Conservation (phyloP, 2,113 vertebrate genomes). For the Pomatostomus ruficeps region DNA sequence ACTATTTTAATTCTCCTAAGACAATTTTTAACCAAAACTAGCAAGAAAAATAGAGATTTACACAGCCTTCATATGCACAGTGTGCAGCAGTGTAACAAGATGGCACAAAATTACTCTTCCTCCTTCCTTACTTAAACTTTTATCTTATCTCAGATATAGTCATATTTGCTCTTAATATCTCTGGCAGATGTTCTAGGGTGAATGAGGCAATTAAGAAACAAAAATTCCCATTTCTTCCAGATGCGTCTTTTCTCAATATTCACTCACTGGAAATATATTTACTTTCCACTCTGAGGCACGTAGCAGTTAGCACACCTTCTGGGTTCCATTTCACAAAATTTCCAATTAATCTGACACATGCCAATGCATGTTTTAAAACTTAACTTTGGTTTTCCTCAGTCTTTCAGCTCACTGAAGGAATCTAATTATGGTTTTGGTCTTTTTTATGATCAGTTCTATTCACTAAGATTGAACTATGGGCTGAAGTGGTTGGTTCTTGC, state of each 20-base stretch:
- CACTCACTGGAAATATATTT: constrained; percentile 63
- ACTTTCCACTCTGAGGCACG: constrained; percentile 36
- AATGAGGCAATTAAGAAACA: constrained; percentile 68
- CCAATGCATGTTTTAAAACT: neutral
- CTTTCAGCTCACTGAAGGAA: neutral
- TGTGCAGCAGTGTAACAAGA: neutral
- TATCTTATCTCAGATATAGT: constrained; percentile 27
- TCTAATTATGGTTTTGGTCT: neutral
- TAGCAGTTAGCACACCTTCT: constrained; percentile 56
- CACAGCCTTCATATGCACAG: neutral
- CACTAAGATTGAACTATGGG: neutral
- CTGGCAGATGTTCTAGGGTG: constrained; percentile 69
- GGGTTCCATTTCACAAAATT: constrained; percentile 46
- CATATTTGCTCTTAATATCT: constrained; percentile 54
- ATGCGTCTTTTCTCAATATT: constrained; percentile 72
- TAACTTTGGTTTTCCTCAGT: neutral
- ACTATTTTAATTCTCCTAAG: neutral
- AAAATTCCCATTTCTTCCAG: constrained; percentile 66
- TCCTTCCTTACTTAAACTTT: constrained; percentile 30
- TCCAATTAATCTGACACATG: constrained; percentile 35
- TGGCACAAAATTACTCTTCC: neutral
- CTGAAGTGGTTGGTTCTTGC: neutral
- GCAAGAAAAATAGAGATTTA: neutral
- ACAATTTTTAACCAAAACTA: neutral
- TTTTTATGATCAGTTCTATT: neutral